Evolutionary conservation across 2,797 vertebrate species (phyloP), one percentile per base, ranked within the genome.

Genomic region (Poeciliopsis paucimaculata): DNA sequence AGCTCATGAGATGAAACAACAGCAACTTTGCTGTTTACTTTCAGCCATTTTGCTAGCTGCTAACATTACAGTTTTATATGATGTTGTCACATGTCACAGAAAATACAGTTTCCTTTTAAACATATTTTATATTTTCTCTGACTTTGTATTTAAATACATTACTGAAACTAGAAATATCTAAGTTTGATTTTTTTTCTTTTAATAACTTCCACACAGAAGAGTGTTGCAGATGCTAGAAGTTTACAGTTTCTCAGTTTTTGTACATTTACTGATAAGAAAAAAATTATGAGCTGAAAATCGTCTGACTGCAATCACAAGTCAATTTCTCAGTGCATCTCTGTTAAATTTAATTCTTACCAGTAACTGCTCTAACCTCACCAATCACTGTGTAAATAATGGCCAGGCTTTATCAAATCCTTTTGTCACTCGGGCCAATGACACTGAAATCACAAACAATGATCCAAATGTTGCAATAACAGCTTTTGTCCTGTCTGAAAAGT

Each of bases 381-480:
- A 77, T 90, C 85, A 88, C 82, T 51, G n/a, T 85, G 85, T 82
- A 80, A 57, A 70, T 49, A 28, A 51, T 51, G 70, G 47, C 79
- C 15, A 68, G 36, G 60, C 85, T 87, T 86, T 82, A 78, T 77
- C 46, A 73, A 46, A 51, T 75, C 34, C 70, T 79, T 82, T 39
- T 45, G 47, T 57, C 60, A 72, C 77, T 84, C 84, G 81, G 78
- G 57, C 71, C 16, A 68, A 72, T 84, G 83, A 77, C 39, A 34
- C 73, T 83, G 78, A 85, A 82, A 85, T 73, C 82, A 39, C 74
- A 51, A 90, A 70, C 49, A 64, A 89, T 73, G 43, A 78, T 41
- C 72, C 89, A 87, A 80, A 73, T 80, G 84, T 88, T 86, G 87
- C 80, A 90, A 84, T 92, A 91, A 91, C 92, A 85, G 66, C 84